A percentile compares a stretch with the other conserved stretches of the same genome.
phyloP scores from a whole-genome alignment of 2,888 invertebrate genomes.

The Shargacucullia verbasci region DNA sequence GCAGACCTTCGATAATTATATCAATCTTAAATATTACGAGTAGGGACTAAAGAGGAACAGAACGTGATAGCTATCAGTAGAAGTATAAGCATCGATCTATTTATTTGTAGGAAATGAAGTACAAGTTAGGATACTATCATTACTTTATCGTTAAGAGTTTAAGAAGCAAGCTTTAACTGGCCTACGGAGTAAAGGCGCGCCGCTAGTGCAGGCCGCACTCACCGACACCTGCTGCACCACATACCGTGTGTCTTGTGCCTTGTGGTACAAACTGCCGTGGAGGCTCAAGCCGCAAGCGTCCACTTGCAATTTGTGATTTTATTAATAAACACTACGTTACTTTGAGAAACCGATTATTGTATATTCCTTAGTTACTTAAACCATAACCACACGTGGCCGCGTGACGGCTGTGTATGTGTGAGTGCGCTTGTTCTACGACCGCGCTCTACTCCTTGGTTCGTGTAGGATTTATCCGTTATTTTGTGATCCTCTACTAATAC shows the following conservation, averaged over 20 bases:
- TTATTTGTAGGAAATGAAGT: conserved; percentile 81
- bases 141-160: conserved; percentile 60
- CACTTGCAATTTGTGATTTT: too few species aligned
- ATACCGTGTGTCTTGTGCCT: too few species aligned
- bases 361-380: not conserved
- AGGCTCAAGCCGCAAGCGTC: too few species aligned
- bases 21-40: conserved; percentile 32
- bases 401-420: not conserved
- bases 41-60: conserved; percentile 44
- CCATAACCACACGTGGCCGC: not conserved
- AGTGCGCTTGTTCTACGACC: not conserved
- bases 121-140: conserved; percentile 74
- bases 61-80: conserved; percentile 64
- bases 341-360: not conserved
- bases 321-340: too few species aligned
- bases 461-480: conserved; percentile 60
- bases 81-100: conserved; percentile 69
- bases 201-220: not conserved
- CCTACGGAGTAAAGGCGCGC: conserved; percentile 42
- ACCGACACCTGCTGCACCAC: too few species aligned
- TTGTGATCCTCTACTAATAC: conserved; percentile 67
- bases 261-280: too few species aligned
- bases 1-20: conserved; percentile 27
- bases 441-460: conserved; percentile 35
- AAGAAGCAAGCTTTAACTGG: conserved; percentile 71